A percentile compares a stretch with the other conserved stretches of the same genome.
These are phyloP conservation scores for Aspidiotus destructor DNA, from an alignment of 2,888 invertebrate species.

Conservation along the genomic window DNA sequence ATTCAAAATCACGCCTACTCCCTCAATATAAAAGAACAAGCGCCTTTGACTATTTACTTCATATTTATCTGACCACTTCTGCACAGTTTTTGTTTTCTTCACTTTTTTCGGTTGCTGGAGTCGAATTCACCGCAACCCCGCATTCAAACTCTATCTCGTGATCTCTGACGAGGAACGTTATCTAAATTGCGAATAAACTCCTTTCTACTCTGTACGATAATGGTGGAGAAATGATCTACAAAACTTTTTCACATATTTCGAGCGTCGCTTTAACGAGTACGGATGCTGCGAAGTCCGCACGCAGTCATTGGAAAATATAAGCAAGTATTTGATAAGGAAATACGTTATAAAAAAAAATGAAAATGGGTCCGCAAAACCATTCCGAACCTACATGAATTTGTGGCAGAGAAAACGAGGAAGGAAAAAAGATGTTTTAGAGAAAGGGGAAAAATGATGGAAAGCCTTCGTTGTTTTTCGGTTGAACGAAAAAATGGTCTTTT, in stretches of 20 bases:
- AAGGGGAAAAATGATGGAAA: slow-evolving; percentile 17
- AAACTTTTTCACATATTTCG: not conserved
- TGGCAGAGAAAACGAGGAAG: slow-evolving; percentile 2
- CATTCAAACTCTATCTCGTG: too few relatives aligned
- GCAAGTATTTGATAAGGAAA: slow-evolving; percentile 28
- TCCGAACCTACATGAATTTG: slow-evolving; percentile 1
- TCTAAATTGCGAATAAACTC: too few relatives aligned
- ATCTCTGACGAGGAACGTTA: too few relatives aligned
- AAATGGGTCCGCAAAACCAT: too few relatives aligned
- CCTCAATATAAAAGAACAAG: too few relatives aligned
- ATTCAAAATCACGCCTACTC: too few relatives aligned
- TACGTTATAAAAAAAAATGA: slow-evolving; percentile 24
- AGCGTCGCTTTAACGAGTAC: not conserved
- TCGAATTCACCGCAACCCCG: too few relatives aligned
- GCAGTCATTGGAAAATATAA: slow-evolving; percentile 6
- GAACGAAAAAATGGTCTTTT: slow-evolving; percentile 28
- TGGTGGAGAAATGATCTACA: not conserved
- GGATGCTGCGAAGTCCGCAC: not conserved
- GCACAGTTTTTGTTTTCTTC: too few relatives aligned
- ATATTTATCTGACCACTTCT: too few relatives aligned
- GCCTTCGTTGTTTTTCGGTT: slow-evolving; percentile 33
- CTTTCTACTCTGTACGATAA: not conserved
- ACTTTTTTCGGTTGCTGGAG: too few relatives aligned
- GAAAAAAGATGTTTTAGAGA: not conserved
- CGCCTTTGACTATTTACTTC: too few relatives aligned